Evolutionary conservation across 2,888 invertebrate genomes (phyloP), one percentile per base, ranked within the genome.

Genomic region (Galeopsomyia nigrocyanea): DNA sequence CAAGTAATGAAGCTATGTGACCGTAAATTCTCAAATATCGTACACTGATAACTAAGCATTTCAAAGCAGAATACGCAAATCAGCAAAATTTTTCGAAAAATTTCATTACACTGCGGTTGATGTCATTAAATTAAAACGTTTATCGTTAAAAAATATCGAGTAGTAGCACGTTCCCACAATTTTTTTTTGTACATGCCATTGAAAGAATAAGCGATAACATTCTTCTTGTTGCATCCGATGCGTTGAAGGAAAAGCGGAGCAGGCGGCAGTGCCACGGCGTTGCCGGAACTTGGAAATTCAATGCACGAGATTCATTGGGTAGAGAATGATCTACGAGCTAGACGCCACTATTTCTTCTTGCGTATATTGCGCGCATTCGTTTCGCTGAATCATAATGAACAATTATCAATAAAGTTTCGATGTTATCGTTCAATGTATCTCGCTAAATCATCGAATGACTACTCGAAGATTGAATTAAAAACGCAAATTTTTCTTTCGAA

Each of bases 241-340:
- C 53, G 19, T 63, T 14, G 55, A 56, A 56, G 63, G 51, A n/a
- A 55, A 55, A 50, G 56, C 31, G 60, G 17, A 49, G 26, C n/a
- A 13, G 22, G n/a, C n/a, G n/a, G n/a, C n/a, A n/a, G n/a, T n/a
- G n/a, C n/a, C 57, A 53, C 22, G 51, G 65, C 66, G 13, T 53
- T 66, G 71, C 47, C 39, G 46, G 19, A 51, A 62, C 73, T 73
- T 66, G 69, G 16, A 69, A 56, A 69, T 73, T 73, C 73, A 69
- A 69, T 57, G 69, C 69, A 69, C 69, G 73, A 55, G 73, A 66
- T 73, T 73, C 69, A 73, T 73, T 58, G 66, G 62, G 21, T 60
- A 19, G 19, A 49, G 65, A 69, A 66, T 69, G 66, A 68, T 68
- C 64, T 73, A 68, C 55, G 64, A 65, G 73, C 22, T n/a, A 19